Evolutionary conservation across 2,113 vertebrate species (phyloP), one percentile per base, ranked within the genome.

Genomic region (Dromas ardeola): DNA sequence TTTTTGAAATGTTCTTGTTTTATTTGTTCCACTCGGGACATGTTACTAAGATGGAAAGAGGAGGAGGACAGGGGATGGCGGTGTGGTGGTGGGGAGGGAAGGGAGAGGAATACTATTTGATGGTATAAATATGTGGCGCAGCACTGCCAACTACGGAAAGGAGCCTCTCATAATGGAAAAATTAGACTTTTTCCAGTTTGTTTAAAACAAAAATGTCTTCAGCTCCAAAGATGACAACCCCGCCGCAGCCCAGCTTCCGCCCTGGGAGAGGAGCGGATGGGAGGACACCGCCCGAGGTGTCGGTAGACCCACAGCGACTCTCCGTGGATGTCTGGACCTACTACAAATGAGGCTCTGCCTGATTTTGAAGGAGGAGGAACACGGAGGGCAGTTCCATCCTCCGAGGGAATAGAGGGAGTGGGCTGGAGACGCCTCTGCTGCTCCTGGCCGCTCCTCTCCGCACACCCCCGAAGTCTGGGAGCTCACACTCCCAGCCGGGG

Each of bases 271-370:
- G 65, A 5, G 47, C 5, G 13, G 14, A 19, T 34, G 36, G 88
- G 62, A 74, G 66, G 45, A 16, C 62, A 10, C 40, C 15, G 10
- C 43, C 40, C 40, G 69, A 7, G 18, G 34, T 15, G 76, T 90
- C 43, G 15, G 70, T 91, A 13, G 97, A 95, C 36, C 90, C 94
- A 97, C 96, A 98, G 96, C 92, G 93, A 83, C 97, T 81, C 97
- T 72, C 52, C 18, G 96, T 93, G 97, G 97, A 50, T 38, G 11
- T 4, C 8, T 5, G 38, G 0, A 11, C 87, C 58, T 74, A 90
- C 49, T 89, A 34, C 94, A 86, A 19, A 43, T 0, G 11, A 27
- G 14, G 11, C 2, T 9, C 30, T 32, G 69, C 15, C 56, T 13
- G 56, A 3, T 45, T 73, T 34, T 8, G 86, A 79, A 88, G 97